Evolutionary conservation across 2,113 vertebrate species (phyloP), one percentile per base, ranked within the genome.

Genomic region (Macquaria ambigua): DNA sequence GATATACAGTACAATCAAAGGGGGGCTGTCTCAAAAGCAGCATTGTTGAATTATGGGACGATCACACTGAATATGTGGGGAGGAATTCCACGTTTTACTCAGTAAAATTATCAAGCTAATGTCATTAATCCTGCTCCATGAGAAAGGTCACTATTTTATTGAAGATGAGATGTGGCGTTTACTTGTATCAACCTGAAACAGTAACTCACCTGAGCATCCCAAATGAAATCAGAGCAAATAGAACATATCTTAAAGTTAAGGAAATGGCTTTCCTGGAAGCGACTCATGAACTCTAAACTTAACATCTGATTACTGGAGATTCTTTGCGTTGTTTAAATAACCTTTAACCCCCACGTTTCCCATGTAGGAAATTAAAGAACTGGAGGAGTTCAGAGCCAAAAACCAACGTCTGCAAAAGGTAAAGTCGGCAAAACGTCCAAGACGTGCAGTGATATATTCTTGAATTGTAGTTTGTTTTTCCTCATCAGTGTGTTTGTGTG

Each of bases 301-400:
- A 43, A 10, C 16, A 48, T 59, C 2, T 41, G 39, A 53, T 69
- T 34, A n/a, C 16, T 69, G n/a, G 8, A 63, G 58, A 64, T 5
- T 78, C 18, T 9, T 63, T 74, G 25, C 5, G 3, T 11, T 59
- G 20, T 68, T 68, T 31, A 16, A 74, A 74, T 71, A 55, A 37
- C 14, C 43, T 46, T 87, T 72, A 34, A 62, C 15, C 20, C 73
- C 18, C 2, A 5, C 55, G 20, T 74, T 67, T 74, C n/a, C 20
- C 7, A 50, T 80, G 4, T 86, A 99, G 98, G 98, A 99, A 81
- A 99, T 99, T 85, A 96, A 97, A 92, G 93, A 95, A 34, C 93
- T 99, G 78, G 98, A 99, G 93, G 98, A 99, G 92, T 99, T 98
- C 72, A 96, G 96, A 92, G 96, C 97, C 87, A 99, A 99, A 96